phyloP scores from a whole-genome alignment of 2,113 vertebrate species.

The Coracopsis vasa region DNA sequence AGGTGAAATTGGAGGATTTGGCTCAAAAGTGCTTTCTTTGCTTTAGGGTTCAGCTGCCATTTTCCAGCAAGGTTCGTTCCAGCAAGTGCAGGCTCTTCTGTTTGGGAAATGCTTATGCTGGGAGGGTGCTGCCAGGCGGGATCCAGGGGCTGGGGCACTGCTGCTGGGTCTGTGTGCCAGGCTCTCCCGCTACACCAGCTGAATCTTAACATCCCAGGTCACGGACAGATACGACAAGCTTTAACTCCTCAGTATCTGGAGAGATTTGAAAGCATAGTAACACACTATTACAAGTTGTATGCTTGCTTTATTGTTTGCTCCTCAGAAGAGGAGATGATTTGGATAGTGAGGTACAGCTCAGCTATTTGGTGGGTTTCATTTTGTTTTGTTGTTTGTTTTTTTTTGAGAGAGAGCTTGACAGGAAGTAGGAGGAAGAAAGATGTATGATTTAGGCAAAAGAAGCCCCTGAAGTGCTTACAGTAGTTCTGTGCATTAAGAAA shows the following conservation, averaged over 20 bases:
- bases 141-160: conserved; percentile 1
- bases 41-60: conserved; percentile 60
- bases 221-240: background rate
- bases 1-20: conserved; percentile 24
- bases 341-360: background rate
- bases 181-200: background rate
- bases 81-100: background rate
- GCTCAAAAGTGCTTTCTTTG: conserved; percentile 64
- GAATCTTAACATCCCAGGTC: conserved; percentile 26
- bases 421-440: conserved; percentile 38
- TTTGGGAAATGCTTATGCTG: conserved; percentile 27
- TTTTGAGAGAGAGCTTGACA: background rate
- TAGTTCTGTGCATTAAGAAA: background rate
- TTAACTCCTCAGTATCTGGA: conserved; percentile 10
- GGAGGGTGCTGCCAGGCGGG: background rate
- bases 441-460: conserved; percentile 17
- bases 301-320: background rate
- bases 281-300: background rate
- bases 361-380: background rate
- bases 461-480: background rate
- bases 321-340: background rate
- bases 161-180: background rate
- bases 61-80: conserved; percentile 39
- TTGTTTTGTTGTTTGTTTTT: background rate
- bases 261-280: background rate